Evolutionary conservation across 1,140 invertebrate genomes (phyloP), one percentile per base, ranked within the genome.

Genomic region (Cherax quadricarinatus): DNA sequence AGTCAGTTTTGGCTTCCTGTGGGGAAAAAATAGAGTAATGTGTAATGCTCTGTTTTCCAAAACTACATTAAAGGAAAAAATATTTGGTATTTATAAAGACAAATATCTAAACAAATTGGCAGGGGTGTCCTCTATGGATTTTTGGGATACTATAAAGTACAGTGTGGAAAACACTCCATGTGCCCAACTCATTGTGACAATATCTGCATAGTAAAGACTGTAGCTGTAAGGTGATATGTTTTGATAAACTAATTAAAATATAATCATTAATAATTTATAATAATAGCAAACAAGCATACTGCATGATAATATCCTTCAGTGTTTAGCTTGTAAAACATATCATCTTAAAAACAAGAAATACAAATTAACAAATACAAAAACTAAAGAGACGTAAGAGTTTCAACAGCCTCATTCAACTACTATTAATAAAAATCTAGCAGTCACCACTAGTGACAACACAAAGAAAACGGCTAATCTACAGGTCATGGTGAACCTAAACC

Each of bases 321-420:
- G 53, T 10, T 57, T 10, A 30, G 24, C 24, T 75, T 30, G 0
- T 7, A 75, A 75, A 75, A 30, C 70, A 75, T 75, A 30, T 21
- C 70, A 75, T 5, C 21, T 16, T 24, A 21, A 21, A 21, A 21
- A 75, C 7, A 75, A 75, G 24, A 75, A 30, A 75, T 75, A 21
- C 3, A 75, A 30, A 30, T 75, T 30, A 75, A 30, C 7, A n/a
- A 30, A 75, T 21, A 75, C 30, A 30, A 75, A 21, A 75, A 75
- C 24, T 41, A 21, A 75, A 75, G 30, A 75, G n/a, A 7, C 30
- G 10, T 75, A 75, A 75, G 9, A 75, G 24, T 30, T 75, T 75
- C 70, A 75, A 75, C n/a, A 66, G n/a, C 24, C 24, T 75, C 70
- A 75, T 75, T 75, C 70, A 75, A 10, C 21, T 75, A 75, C 70